Evolutionary conservation across 2,888 invertebrate species (phyloP).

Genomic region (Orgyia antiqua): DNA sequence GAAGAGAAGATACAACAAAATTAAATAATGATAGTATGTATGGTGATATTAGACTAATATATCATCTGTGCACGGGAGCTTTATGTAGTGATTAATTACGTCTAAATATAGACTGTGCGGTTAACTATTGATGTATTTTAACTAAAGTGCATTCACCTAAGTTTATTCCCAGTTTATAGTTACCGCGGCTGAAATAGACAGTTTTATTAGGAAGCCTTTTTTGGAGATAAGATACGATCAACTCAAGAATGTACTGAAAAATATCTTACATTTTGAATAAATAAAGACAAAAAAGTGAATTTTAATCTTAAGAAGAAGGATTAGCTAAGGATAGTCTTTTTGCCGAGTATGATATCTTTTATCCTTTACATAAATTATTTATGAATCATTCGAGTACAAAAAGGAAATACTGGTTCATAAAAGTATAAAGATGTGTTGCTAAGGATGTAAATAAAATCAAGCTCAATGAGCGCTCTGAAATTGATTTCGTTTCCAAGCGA

Average conservation of each 20-base stretch:
- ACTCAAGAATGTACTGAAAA: too few species aligned
- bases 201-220: conserved; percentile 5
- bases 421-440: background rate
- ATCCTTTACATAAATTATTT: too few species aligned
- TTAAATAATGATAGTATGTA: conserved; percentile 6
- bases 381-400: too few species aligned
- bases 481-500: conserved; percentile 25
- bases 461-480: conserved; percentile 19
- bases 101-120: conserved; percentile 22
- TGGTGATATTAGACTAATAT: conserved; percentile 3
- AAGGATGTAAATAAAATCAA: conserved; percentile 8
- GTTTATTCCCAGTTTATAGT: conserved; percentile 19
- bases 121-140: conserved; percentile 27
- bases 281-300: too few species aligned
- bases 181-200: conserved; percentile 9
- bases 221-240: background rate
- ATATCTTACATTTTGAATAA: too few species aligned
- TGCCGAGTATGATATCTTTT: too few species aligned
- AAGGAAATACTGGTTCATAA: too few species aligned
- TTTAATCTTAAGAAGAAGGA: too few species aligned
- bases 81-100: conserved; percentile 19
- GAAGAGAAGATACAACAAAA: too few species aligned
- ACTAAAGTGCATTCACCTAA: conserved; percentile 21
- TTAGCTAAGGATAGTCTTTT: too few species aligned
- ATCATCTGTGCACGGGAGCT: conserved; percentile 18